Evolutionary conservation across 2,888 invertebrate genomes (phyloP), one percentile per base, ranked within the genome.

Genomic region (Diarsia brunnea): DNA sequence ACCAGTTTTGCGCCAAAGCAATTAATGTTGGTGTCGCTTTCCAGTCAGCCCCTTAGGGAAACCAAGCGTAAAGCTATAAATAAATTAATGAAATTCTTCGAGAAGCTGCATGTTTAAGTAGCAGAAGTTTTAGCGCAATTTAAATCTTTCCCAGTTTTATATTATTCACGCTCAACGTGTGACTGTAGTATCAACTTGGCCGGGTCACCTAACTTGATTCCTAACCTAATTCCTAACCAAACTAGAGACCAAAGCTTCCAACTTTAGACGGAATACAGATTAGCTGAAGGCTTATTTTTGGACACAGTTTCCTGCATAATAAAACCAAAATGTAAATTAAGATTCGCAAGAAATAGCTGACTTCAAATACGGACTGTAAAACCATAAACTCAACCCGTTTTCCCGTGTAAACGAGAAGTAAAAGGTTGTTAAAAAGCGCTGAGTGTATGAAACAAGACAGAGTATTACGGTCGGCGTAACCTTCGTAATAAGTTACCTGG

Each of bases 401-500:
- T 53, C 69, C 71, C 53, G 21, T 53, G 73, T 87, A 75, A 79
- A 82, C 67, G 60, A 45, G 38, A 70, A 81, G 45, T 76, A 73
- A 79, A 78, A 75, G 73, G 68, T 79, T 68, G 73, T 81, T 79
- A 66, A 83, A 79, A 79, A 79, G 75, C 63, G 76, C 80, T 81
- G 82, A 83, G 66, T 79, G 67, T 78, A 75, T 74, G 74, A 60
- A 78, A 82, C 72, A 76, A 88, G 87, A 84, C 81, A 79, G 82
- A 84, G 76, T 79, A 81, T 81, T 82, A 73, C 84, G 84, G 86
- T 84, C 89, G 87, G 19, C 81, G 86, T 87, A 81, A 86, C 81
- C 85, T 81, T 82, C 81, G 82, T 84, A 84, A 88, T 86, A 88
- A 84, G 84, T 89, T 87, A 87, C 80, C 85, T 87, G 87, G 88